phyloP scores from a whole-genome alignment of 2,113 vertebrate species.

The Plecturocebus donacophilus region DNA sequence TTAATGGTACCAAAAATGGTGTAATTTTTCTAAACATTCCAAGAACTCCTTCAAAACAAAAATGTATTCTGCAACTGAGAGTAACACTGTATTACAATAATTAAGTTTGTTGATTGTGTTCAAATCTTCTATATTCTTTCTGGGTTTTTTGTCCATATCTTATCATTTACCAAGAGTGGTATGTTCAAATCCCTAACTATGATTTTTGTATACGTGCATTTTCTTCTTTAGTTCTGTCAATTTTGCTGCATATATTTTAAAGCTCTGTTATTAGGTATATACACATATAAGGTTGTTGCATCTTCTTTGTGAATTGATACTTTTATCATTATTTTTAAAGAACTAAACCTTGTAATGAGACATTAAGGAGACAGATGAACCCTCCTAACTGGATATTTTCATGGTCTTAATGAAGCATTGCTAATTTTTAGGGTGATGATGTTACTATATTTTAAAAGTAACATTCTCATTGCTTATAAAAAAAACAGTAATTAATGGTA shows the following conservation, averaged over 20 bases:
- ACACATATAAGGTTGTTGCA: background rate
- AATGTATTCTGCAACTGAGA: background rate
- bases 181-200: background rate
- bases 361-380: background rate
- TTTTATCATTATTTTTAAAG: background rate
- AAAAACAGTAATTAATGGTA: background rate
- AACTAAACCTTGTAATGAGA: background rate
- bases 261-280: background rate
- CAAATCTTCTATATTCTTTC: background rate
- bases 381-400: background rate
- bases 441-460: background rate
- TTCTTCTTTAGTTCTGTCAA: background rate
- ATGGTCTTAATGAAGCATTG: background rate
- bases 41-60: background rate
- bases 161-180: background rate
- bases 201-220: background rate
- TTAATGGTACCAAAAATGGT: background rate
- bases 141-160: background rate
- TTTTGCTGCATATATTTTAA: background rate
- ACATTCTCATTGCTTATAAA: background rate
- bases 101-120: background rate
- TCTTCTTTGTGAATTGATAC: background rate
- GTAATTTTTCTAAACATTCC: background rate
- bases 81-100: background rate
- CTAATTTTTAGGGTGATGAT: background rate